A percentile compares a stretch with the other conserved stretches of the same genome.
These are phyloP conservation scores for Ciconia nigra DNA, from an alignment of 2,797 vertebrate genomes.

Conservation along the genomic window DNA sequence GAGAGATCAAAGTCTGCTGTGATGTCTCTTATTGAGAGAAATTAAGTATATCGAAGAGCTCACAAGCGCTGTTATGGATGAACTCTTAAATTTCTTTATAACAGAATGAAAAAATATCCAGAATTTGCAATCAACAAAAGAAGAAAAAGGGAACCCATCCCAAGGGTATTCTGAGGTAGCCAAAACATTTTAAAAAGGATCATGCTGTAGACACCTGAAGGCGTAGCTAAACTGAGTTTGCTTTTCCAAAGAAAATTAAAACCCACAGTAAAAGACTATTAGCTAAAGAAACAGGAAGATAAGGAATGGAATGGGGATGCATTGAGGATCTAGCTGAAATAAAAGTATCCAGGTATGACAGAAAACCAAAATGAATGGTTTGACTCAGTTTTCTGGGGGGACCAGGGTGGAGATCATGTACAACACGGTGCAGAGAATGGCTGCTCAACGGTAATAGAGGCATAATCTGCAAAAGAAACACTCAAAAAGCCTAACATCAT, in stretches of 20 bases:
- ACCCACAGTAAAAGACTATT: not conserved
- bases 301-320: not conserved
- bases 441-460: not conserved
- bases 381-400: not conserved
- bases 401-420: not conserved
- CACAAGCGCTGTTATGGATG: not conserved
- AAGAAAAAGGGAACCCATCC: not conserved
- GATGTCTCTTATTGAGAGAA: not conserved
- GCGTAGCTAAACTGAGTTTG: not conserved
- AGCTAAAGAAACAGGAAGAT: not conserved
- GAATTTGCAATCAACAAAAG: not conserved
- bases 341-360: not conserved
- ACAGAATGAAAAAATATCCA: not conserved
- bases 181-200: not conserved
- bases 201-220: not conserved
- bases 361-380: not conserved
- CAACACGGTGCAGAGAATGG: not conserved
- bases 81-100: not conserved
- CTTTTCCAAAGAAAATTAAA: not conserved
- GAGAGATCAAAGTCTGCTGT: not conserved
- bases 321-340: not conserved
- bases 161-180: not conserved
- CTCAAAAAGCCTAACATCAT: not conserved
- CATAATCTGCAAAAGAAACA: not conserved
- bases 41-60: not conserved